Base-by-base conservation (phyloP, 1,140 invertebrate genomes). In the Lepidurus couesii region DNA sequence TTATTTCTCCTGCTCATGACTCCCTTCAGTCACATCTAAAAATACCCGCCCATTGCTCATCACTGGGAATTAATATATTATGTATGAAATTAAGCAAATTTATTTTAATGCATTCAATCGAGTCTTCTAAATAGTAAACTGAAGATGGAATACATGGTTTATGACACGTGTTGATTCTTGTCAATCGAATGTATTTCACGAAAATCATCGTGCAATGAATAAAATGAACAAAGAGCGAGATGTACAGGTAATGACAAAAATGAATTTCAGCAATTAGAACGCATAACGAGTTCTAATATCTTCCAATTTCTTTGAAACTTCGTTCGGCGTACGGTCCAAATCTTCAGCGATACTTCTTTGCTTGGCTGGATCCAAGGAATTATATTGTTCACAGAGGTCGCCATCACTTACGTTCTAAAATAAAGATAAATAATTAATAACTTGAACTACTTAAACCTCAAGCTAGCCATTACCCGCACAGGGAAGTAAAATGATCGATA, bases 321-420 rank as follows among this genome's bases (percentile, higher is more conserved):
- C 97, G 76, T 93, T 96, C 0, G 97, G 91, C 3, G 93, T 97
- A 82, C 95, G 89, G 84, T 98, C 97, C 74, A 99, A 87, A 85
- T 99, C 96, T 44, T 92, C 90, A 1, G 97, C 92, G 78, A 99
- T 98, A 80, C 91, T 93, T 83, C 97, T 97, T 83, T 99, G 98
- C 85, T 98, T 99, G 0, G 87, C 86, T 0, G 92, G 88, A 82
- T 99, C 98, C 80, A 99, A 90, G 0, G 96, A 97, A 84, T 97
- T 98, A 84, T 96, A 99, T 86, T 99, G 97, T 86, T 99, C 98
- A 85, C 98, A 99, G 5, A 99, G 87, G 86, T 99, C 98, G 7
- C 98, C 98, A 86, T 99, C 98, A 80, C 99, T 94, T 0, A 99
- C 96, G 88, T 97, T 98, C 90, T 96, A 81, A 9, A 86, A 81